These are phyloP conservation scores for cattle (Bos taurus) DNA, from an alignment of 2,113 vertebrate species.

Conservation along the genomic window ARS-UCD2.0 NC_037337.1:37070501-37071000, in stretches of 20 bases:
- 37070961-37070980: background rate
- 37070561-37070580: background rate
- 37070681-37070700: background rate
- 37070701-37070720: constrained; percentile 27
- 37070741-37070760: background rate
- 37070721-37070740: background rate
- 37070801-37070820: background rate
- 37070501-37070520: constrained; percentile 3
- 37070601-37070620: background rate
- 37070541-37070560: background rate
- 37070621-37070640: background rate
- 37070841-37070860: background rate
- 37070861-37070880: background rate
- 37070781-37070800: background rate
- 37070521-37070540: background rate
- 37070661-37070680: background rate
- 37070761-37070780: background rate
- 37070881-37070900: background rate
- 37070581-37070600: background rate
- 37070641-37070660: background rate
- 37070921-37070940: background rate
- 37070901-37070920: background rate
- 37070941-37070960: constrained; percentile 17
- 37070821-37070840: constrained; percentile 1
- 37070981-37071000: constrained; percentile 1